Conservation (phyloP, 2,888 invertebrate species). For the Apodemia hepburni region DNA sequence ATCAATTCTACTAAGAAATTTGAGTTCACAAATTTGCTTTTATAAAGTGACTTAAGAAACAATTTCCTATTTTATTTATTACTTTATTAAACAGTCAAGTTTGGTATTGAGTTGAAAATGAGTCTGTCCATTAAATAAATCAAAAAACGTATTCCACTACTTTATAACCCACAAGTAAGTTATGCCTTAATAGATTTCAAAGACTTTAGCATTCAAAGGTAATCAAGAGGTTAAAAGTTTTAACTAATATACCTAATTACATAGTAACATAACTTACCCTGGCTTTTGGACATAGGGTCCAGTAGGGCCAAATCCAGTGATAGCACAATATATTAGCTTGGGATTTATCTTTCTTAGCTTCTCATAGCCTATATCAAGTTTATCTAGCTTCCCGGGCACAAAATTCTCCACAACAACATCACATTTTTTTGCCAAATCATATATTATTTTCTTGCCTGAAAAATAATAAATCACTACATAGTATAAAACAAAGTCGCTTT, state of each 20-base stretch:
- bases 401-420: conserved; percentile 97
- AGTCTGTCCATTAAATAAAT: too few relatives aligned
- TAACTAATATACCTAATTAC: background rate
- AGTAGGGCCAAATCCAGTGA: conserved; percentile 93
- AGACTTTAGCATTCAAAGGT: too few relatives aligned
- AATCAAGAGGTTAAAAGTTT: too few relatives aligned
- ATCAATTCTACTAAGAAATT: too few relatives aligned
- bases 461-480: background rate
- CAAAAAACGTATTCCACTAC: too few relatives aligned
- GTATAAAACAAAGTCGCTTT: background rate
- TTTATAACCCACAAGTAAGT: too few relatives aligned
- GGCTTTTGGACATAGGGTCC: conserved; percentile 93
- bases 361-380: conserved; percentile 90
- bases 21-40: too few relatives aligned
- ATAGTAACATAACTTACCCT: conserved; percentile 71
- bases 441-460: conserved; percentile 77
- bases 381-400: conserved; percentile 92
- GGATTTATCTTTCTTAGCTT: conserved; percentile 85
- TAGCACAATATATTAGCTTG: conserved; percentile 93
- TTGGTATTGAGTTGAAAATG: too few relatives aligned
- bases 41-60: too few relatives aligned
- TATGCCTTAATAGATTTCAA: too few relatives aligned
- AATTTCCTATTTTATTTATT: too few relatives aligned
- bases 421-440: conserved; percentile 86
- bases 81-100: too few relatives aligned